Evolutionary conservation across 2,888 invertebrate genomes (phyloP), one percentile per base, ranked within the genome.

Genomic region (Drosophila rellima): DNA sequence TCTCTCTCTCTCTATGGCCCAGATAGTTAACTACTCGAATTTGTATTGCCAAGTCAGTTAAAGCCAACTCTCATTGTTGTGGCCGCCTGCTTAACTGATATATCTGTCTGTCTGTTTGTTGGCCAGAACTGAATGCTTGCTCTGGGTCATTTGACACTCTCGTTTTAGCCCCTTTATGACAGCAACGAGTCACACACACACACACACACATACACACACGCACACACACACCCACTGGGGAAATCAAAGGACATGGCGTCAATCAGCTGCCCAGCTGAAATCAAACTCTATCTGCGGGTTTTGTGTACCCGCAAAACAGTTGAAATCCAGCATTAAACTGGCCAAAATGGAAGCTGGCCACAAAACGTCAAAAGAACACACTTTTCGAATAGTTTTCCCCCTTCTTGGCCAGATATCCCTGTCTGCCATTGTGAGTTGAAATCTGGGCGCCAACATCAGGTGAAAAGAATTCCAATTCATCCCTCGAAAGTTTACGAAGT

Each of bases 391-490:
- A 20, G n/a, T 18, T 48, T 47, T 59, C 26, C 23, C 26, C 26
- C 26, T 5, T 35, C 63, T 33, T 44, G 40, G 8, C 35, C 35
- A 45, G 37, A 48, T 48, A 29, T 57, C 20, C 40, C 39, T 48
- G 33, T 17, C 39, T 50, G 29, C 33, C 42, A 23, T 42, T 55
- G 42, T 55, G 10, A n/a, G 35, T 3, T 55, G 59, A 48, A 54
- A 76, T 57, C 52, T 56, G 47, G 40, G n/a, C 13, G n/a, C 35
- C 52, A 56, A 56, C 62, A 57, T 64, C 64, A 82, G 92, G 67
- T 44, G 82, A 89, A 93, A 93, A 94, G 48, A 29, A 75, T 79
- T 84, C 4, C 94, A 26, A 94, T 80, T 62, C 91, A 59, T 15
- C 80, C 11, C 15, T 33, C 10, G 18, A 90, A 3, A 93, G 79